Base-by-base conservation (phyloP, 2,113 vertebrate species). In the Oreotrochilus melanogaster region DNA sequence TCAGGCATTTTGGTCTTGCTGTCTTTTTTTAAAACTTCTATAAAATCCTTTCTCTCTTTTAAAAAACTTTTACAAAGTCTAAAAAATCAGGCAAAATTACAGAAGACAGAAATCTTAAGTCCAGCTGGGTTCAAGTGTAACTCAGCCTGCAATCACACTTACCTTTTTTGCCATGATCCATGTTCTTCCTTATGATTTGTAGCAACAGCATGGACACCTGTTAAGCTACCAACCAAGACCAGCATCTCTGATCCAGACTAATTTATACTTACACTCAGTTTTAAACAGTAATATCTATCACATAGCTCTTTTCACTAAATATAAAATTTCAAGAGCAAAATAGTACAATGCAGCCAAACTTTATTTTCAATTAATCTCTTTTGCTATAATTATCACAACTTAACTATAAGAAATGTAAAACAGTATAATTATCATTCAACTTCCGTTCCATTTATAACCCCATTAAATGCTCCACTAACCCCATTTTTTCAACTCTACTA, bases 171-270 rank as follows among this genome's bases (percentile, higher is more conserved):
- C 14, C 6, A 25, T 72, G 50, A 2, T 23, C 4, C 57, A 67
- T 0, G 0, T 1, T 30, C 35, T 56, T 43, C 33, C 24, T 43
- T 14, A 37, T 4, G 10, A 73, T 33, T 54, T 0, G 0, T 6
- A 83, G 54, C 21, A 60, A 89, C 8, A 43, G 30, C 30, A 39
- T 76, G 25, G 35, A 5, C 27, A 71, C 10, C 3, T 24, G 67
- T 16, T 25, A 85, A 92, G 9, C 24, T 57, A 78, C 9, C 42
- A 57, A 11, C 19, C 23, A 54, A 50, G 24, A 56, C 8, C 4
- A 65, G 18, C 14, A 74, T 21, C 33, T 69, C 45, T 8, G 1
- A 86, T 25, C 16, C 62, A 76, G 5, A 18, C 25, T 8, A 25
- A 78, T 28, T 73, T 76, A 31, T 54, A 6, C 10, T 65, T 73